These are phyloP conservation scores for Bedellia somnulentella DNA, from an alignment of 2,888 invertebrate genomes.

Conservation along the genomic window DNA sequence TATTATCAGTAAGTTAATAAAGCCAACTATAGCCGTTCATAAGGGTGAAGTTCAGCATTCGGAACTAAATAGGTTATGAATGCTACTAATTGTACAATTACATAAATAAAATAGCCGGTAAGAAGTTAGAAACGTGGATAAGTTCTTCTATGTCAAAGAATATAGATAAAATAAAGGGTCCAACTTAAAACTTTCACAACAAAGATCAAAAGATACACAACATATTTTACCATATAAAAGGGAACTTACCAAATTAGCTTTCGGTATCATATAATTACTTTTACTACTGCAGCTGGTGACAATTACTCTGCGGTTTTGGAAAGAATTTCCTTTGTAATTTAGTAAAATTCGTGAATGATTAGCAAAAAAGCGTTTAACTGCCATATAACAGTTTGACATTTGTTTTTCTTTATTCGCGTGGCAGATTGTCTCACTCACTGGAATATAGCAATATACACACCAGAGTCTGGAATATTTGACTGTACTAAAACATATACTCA, in stretches of 20 bases:
- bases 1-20: no score
- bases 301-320: constrained; percentile 17
- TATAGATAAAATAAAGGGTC: background rate
- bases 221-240: background rate
- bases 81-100: no score
- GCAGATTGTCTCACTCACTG: no score
- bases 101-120: no score
- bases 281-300: constrained; percentile 2
- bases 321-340: constrained; percentile 29
- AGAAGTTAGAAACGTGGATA: background rate
- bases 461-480: no score
- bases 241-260: background rate
- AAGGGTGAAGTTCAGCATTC: no score
- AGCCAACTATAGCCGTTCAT: no score
- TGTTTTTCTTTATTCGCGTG: constrained; percentile 9
- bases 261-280: background rate
- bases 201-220: no score
- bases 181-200: background rate
- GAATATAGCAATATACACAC: no score
- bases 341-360: constrained; percentile 43
- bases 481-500: no score
- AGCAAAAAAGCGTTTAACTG: constrained; percentile 48
- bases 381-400: constrained; percentile 45
- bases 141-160: background rate
- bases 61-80: no score